phyloP scores from a whole-genome alignment of 2,113 vertebrate genomes.

The Pithys albifrons region DNA sequence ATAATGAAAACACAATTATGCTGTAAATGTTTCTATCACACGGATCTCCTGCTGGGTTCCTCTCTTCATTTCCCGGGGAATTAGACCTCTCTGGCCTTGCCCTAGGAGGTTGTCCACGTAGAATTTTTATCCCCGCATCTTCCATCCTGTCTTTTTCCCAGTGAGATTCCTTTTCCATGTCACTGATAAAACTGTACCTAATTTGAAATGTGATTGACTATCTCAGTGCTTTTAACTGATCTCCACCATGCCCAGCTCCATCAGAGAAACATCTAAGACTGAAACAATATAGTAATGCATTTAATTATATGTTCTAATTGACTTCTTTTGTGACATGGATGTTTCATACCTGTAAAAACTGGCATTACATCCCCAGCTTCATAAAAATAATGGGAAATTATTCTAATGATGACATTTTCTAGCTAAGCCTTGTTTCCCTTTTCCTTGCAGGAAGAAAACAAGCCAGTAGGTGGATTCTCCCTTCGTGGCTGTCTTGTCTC shows the following conservation, averaged over 20 bases:
- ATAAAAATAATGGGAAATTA: not conserved
- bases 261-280: not conserved
- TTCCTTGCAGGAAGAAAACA: slow-evolving; percentile 85
- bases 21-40: not conserved
- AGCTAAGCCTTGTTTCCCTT: not conserved
- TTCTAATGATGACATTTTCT: not conserved
- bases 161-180: not conserved
- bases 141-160: not conserved
- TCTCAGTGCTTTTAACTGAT: not conserved
- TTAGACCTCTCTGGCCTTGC: not conserved
- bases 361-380: not conserved
- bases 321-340: not conserved
- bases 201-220: not conserved
- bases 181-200: not conserved
- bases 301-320: not conserved
- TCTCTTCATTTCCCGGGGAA: not conserved
- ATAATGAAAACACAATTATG: not conserved
- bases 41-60: not conserved
- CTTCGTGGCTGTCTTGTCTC: slow-evolving; percentile 91
- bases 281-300: not conserved
- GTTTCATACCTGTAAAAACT: not conserved
- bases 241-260: not conserved
- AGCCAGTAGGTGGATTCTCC: slow-evolving; percentile 87
- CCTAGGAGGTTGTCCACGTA: not conserved
- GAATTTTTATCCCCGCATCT: not conserved